Evolutionary conservation across 1,140 invertebrate species (phyloP), one percentile per base, ranked within the genome.

Genomic region (Leptopilina clavipes): DNA sequence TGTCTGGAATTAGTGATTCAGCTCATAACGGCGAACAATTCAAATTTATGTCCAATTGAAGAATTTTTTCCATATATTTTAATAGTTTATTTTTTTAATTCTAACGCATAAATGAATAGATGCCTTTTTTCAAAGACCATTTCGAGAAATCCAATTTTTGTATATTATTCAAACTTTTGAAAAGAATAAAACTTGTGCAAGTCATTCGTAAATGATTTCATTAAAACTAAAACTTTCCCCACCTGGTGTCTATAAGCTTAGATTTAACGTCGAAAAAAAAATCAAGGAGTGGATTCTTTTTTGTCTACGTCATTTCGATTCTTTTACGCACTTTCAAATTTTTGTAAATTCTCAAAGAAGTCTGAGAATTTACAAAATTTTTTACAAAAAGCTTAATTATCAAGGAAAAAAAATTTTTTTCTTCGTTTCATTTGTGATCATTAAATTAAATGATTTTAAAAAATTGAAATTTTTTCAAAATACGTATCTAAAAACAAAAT

Each of bases 131-230:
- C 5, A 31, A 11, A 65, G 19, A 65, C 1, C 31, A 52, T 31
- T 31, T 31, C 25, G 25, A 52, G n/a, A 52, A 52, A 17, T 52
- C 17, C 48, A 17, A 17, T 52, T n/a, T 52, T 52, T 52, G 6
- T 17, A 17, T 7, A 17, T 17, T 48, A n/a, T n/a, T n/a, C n/a
- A 0, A 59, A 9, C 52, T 54, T 54, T 54, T 31, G 0, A 54
- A 54, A 54, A 54, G 37, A 48, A 48, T 14, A 44, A 14, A 14
- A 65, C 25, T 65, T 14, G 8, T n/a, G 59, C 59, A 65, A 65
- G 59, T 65, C 59, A 65, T 65, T 65, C 59, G 11, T 14, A 31
- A n/a, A 65, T 65, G 22, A 25, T 65, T 65, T 65, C 22, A 65
- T 65, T 37, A 65, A 65, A 22, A 0, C 25, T 65, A 8, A 40